phyloP scores from a whole-genome alignment of 1,140 invertebrate species.

The Gryllus bimaculatus region DNA sequence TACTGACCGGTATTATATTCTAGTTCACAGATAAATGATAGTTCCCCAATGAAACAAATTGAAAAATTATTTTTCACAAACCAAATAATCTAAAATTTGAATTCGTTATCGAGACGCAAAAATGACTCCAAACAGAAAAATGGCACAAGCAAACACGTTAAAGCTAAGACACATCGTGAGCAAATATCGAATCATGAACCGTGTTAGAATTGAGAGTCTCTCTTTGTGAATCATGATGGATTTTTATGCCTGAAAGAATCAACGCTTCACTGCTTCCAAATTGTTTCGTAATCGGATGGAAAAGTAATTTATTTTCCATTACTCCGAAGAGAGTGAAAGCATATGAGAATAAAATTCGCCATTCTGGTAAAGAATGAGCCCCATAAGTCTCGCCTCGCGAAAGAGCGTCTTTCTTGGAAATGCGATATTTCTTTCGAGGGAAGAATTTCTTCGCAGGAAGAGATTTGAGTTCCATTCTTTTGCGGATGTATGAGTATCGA shows the following conservation, averaged over 20 bases:
- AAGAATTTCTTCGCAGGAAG: not conserved
- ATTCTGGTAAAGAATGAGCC: not conserved
- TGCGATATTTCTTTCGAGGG: not conserved
- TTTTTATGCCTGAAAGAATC: not conserved
- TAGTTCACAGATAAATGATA: no score
- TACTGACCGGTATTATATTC: no score
- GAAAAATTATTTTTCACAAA: no score
- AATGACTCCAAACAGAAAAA: no score
- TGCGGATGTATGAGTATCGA: not conserved
- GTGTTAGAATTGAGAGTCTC: no score
- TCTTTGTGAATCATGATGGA: no score
- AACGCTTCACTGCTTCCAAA: not conserved
- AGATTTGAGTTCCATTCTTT: not conserved
- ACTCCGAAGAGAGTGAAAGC: not conserved
- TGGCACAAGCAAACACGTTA: no score
- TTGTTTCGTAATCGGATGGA: not conserved
- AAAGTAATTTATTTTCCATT: slow-evolving; percentile 6
- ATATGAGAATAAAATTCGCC: not conserved
- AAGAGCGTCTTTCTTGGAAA: not conserved
- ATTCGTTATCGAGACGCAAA: no score
- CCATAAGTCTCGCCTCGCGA: not conserved
- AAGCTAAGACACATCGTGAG: no score
- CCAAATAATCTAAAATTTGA: no score
- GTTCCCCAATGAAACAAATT: no score
- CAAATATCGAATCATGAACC: no score